Evolutionary conservation across 2,888 invertebrate genomes (phyloP).

Genomic region (Netelia melanura): DNA sequence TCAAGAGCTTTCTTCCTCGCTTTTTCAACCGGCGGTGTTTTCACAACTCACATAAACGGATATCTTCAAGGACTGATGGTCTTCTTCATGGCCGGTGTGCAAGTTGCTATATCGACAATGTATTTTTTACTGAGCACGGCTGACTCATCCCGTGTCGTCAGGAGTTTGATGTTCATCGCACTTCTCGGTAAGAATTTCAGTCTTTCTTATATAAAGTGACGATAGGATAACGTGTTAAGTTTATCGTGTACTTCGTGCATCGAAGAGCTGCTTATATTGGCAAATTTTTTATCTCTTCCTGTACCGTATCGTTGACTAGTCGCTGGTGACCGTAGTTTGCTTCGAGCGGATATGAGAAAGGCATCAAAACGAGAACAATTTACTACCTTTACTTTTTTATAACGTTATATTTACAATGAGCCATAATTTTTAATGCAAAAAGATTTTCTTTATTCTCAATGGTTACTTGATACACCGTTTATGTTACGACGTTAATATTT

Average conservation of each 20-base stretch:
- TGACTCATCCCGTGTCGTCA: constrained; percentile 81
- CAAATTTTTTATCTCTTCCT: not conserved
- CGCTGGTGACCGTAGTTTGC: no score
- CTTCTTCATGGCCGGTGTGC: constrained; percentile 88
- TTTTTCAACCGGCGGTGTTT: constrained; percentile 89
- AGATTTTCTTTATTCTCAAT: not conserved
- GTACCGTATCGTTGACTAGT: no score
- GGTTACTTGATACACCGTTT: not conserved
- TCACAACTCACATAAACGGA: constrained; percentile 90
- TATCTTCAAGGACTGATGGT: constrained; percentile 89
- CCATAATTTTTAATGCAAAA: no score
- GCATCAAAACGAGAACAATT: no score
- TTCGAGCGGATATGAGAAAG: no score
- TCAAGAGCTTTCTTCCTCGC: constrained; percentile 89
- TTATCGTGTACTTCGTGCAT: not conserved
- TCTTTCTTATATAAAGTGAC: not conserved
- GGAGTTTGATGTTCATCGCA: constrained; percentile 83
- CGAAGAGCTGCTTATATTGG: not conserved
- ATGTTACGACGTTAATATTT: not conserved
- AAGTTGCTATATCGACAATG: constrained; percentile 83
- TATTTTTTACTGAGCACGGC: constrained; percentile 76
- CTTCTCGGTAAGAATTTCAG: constrained; percentile 84
- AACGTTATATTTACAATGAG: no score
- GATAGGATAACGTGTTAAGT: constrained; percentile 3
- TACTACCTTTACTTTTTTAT: no score